Conservation (phyloP, 53 echinoderm and acorn worm genomes). For the Pentamera pediparva region DNA sequence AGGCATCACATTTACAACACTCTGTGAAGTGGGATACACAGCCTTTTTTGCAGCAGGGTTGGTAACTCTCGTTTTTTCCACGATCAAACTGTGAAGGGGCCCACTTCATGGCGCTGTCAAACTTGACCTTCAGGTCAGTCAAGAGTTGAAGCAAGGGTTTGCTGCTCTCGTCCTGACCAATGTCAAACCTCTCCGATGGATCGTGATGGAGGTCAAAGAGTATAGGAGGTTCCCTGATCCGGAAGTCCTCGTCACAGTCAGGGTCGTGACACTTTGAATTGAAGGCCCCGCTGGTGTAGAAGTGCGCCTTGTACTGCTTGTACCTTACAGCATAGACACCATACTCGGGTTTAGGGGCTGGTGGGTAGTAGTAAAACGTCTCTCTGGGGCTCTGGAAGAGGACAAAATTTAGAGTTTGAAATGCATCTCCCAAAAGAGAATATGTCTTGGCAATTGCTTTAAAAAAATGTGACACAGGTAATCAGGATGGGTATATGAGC, state of each 20-base stretch:
- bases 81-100: conserved; percentile 44
- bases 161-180: conserved; percentile 38
- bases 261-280: conserved; percentile 51
- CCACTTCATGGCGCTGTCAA: conserved; percentile 69
- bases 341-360: conserved; percentile 31
- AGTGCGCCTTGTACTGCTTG: conserved; percentile 93
- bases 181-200: conserved; percentile 74
- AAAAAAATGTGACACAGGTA: too few relatives aligned
- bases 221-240: conserved; percentile 62
- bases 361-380: conserved; percentile 71
- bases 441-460: too few relatives aligned
- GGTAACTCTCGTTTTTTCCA: conserved; percentile 40
- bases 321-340: conserved; percentile 83
- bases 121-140: conserved; percentile 34
- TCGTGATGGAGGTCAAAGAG: conserved; percentile 77
- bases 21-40: conserved; percentile 60
- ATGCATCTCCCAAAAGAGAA: not conserved
- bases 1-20: conserved; percentile 64
- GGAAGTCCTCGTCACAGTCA: conserved; percentile 59
- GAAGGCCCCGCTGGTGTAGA: conserved; percentile 61
- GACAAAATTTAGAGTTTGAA: not conserved
- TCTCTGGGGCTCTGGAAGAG: conserved; percentile 66
- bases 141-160: conserved; percentile 36
- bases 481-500: too few relatives aligned
- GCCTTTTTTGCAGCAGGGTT: conserved; percentile 81